Evolutionary conservation across 2,888 invertebrate genomes (phyloP).

Genomic region (Eretmocerus hayati): DNA sequence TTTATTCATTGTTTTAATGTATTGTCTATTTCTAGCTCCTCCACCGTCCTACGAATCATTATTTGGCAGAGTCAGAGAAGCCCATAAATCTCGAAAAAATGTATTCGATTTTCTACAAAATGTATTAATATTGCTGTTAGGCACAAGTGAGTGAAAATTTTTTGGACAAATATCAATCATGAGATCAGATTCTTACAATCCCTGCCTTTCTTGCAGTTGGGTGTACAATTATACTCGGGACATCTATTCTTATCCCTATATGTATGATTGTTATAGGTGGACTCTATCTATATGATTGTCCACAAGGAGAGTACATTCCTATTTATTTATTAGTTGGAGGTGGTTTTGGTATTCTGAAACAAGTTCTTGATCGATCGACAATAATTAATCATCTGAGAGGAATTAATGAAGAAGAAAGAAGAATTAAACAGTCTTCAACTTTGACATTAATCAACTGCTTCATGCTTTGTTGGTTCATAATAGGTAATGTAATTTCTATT

Average conservation of each 20-base stretch:
- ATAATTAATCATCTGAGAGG: conserved; percentile 51
- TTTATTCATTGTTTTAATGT: neutral
- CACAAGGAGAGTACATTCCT: conserved; percentile 61
- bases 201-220: conserved; percentile 54
- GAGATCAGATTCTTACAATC: no score
- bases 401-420: conserved; percentile 52
- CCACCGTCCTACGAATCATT: conserved; percentile 63
- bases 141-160: conserved; percentile 54
- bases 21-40: conserved; percentile 47
- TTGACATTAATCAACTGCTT: conserved; percentile 57
- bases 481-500: conserved; percentile 51
- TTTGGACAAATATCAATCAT: neutral
- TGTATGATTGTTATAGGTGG: conserved; percentile 64
- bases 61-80: conserved; percentile 58
- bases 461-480: conserved; percentile 63
- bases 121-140: conserved; percentile 53
- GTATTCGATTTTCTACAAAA: conserved; percentile 58
- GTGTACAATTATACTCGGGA: conserved; percentile 57
- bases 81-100: conserved; percentile 55
- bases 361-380: conserved; percentile 54
- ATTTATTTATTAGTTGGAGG: conserved; percentile 64
- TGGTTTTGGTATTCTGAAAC: conserved; percentile 58
- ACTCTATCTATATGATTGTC: conserved; percentile 59
- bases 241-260: conserved; percentile 59
- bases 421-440: conserved; percentile 51